phyloP scores from a whole-genome alignment of 1,140 invertebrate genomes.

The Drosophila nannoptera region DNA sequence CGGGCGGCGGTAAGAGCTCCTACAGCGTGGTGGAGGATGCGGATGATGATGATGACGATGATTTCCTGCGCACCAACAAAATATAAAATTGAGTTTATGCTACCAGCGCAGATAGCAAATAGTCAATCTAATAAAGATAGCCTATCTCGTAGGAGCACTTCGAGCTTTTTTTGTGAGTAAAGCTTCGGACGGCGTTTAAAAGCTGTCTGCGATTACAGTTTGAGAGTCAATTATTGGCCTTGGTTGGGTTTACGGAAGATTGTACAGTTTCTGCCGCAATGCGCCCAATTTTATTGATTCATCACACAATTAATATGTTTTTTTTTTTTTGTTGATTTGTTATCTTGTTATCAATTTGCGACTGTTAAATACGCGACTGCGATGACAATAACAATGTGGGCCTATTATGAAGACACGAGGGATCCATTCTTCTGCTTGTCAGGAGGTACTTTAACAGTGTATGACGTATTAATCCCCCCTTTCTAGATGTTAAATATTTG shows the following conservation, averaged over 20 bases:
- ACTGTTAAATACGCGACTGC: slow-evolving; percentile 10
- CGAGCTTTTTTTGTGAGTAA: slow-evolving; percentile 42
- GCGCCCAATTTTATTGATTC: slow-evolving; percentile 54
- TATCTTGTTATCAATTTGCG: slow-evolving; percentile 61
- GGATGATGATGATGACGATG: slow-evolving; percentile 59
- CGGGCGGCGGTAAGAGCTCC: slow-evolving; percentile 52
- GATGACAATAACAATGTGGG: slow-evolving; percentile 39
- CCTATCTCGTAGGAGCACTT: slow-evolving; percentile 30
- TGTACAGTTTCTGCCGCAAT: slow-evolving; percentile 52
- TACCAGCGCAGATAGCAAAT: background rate
- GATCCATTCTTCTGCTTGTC: background rate
- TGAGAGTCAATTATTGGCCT: slow-evolving; percentile 8
- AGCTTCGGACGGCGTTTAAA: slow-evolving; percentile 11
- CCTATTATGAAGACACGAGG: slow-evolving; percentile 32
- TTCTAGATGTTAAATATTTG: slow-evolving; percentile 55
- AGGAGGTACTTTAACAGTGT: slow-evolving; percentile 36
- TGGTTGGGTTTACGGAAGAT: background rate
- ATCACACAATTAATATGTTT: slow-evolving; percentile 48
- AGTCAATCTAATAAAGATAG: slow-evolving; percentile 47
- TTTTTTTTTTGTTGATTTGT: slow-evolving; percentile 30
- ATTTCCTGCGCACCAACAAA: slow-evolving; percentile 68
- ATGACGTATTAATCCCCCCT: slow-evolving; percentile 29
- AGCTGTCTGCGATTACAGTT: slow-evolving; percentile 27
- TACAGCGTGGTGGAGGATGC: slow-evolving; percentile 72
- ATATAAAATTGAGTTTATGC: slow-evolving; percentile 45